phyloP scores from a whole-genome alignment of 2,113 vertebrate species.

The Heterotis niloticus region DNA sequence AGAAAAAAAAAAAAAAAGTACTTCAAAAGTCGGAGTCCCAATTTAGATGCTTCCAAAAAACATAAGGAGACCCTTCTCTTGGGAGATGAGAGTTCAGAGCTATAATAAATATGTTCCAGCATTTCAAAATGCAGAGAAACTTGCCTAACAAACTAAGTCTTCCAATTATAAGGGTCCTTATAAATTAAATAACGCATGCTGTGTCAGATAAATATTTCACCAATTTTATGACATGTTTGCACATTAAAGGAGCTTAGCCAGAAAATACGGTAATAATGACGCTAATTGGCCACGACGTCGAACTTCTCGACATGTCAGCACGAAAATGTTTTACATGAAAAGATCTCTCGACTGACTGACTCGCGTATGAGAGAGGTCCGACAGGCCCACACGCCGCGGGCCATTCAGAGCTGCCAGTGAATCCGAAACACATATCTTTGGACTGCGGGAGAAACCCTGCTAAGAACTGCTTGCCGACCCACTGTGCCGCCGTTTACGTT shows the following conservation, averaged over 20 bases:
- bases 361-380: no score
- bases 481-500: no score
- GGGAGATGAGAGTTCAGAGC: neutral
- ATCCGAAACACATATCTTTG: no score
- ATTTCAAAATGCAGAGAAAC: neutral
- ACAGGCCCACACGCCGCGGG: no score
- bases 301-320: neutral
- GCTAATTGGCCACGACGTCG: neutral
- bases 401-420: no score
- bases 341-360: no score
- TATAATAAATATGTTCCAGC: constrained; percentile 8
- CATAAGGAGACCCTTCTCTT: neutral
- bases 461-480: no score
- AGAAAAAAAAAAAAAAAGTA: no score
- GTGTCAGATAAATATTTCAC: neutral
- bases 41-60: no score
- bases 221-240: neutral
- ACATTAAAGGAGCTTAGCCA: neutral
- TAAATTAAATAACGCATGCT: neutral
- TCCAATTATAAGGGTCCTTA: neutral
- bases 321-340: no score
- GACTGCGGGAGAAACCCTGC: no score
- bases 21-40: no score
- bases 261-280: neutral
- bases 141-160: neutral